Base-by-base conservation (phyloP, 2,888 invertebrate genomes). In the Lepidochrysops patricia region DNA sequence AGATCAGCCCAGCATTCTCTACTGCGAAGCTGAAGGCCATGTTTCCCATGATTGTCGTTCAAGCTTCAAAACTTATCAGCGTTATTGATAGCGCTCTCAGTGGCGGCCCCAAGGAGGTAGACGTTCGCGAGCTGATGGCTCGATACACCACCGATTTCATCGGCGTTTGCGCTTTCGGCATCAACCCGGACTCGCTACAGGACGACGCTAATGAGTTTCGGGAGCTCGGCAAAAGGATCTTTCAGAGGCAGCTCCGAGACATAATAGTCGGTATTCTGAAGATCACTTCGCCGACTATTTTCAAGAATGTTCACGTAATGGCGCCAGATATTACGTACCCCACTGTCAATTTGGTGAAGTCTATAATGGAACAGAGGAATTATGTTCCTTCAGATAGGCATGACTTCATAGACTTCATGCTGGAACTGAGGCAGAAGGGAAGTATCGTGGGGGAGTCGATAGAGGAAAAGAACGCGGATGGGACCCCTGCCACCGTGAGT, bases 31-130 rank as follows among this genome's bases (percentile, higher is more conserved):
- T 85, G 34, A 81, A 77, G 60, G 75, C 68, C 2, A 85, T 85
- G 86, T 85, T 82, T 50, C 86, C 85, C 1, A 68, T 85, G 26
- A 71, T 85, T 2, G 72, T 81, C 25, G 69, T 76, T 9, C 79
- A 84, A 58, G 76, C 85, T 0, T 76, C 80, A 57, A 83, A 79
- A 62, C 63, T 84, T 1, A 26, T 57, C n/a, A 25, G 3, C 5
- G 35, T 57, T 7, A 9, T 37, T 32, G 72, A 78, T 15, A 49
- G 27, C 15, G 0, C 63, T 73, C 26, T 43, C 25, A 9, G 12
- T 15, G 27, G 25, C 15, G 0, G 69, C 62, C 0, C 43, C 43
- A 63, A 67, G 1, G 57, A 64, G 2, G 67, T 70, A 2, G 72
- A 75, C 25, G 67, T 68, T 1, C 67, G 69, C 0, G 79, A 76